Evolutionary conservation across 2,888 invertebrate genomes (phyloP).

Genomic region (Pogonocherus hispidulus): DNA sequence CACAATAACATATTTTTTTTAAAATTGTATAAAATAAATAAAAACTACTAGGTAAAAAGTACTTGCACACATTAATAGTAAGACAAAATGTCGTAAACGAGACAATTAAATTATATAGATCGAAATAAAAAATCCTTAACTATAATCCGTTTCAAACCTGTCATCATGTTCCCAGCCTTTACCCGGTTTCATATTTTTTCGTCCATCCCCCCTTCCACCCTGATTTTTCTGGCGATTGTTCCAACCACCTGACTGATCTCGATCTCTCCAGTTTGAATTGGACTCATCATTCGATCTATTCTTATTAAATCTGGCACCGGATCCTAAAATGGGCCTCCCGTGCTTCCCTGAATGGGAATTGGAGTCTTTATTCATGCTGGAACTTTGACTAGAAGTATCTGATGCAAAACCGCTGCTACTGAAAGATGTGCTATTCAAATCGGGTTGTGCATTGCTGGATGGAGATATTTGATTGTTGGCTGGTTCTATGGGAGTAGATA

Average conservation of each 20-base stretch:
- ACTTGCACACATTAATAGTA: conserved; percentile 2
- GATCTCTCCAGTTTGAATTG: conserved; percentile 50
- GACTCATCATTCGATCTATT: conserved; percentile 48
- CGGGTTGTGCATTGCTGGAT: conserved; percentile 26
- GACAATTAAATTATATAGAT: conserved; percentile 10
- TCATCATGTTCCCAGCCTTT: conserved; percentile 67
- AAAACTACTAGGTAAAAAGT: conserved; percentile 1
- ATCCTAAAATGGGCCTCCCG: conserved; percentile 65
- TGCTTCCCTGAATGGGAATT: conserved; percentile 34
- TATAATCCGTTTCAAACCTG: conserved; percentile 65
- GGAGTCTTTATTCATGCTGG: conserved; percentile 16
- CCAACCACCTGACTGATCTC: conserved; percentile 37
- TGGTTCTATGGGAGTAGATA: conserved; percentile 53
- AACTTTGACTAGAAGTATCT: conserved; percentile 45
- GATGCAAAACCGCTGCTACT: conserved; percentile 43
- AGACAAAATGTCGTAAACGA: background rate
- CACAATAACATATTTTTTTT: background rate
- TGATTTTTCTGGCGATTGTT: conserved; percentile 42
- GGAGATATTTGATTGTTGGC: conserved; percentile 29
- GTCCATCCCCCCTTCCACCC: conserved; percentile 45
- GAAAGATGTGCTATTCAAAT: conserved; percentile 28
- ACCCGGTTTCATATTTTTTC: conserved; percentile 38
- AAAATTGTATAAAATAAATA: conserved; percentile 8
- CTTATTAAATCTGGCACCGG: conserved; percentile 60
- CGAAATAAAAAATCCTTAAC: conserved; percentile 46